These are phyloP conservation scores for Sorex araneus DNA, from an alignment of 2,113 vertebrate species.

Conservation along the genomic window DNA sequence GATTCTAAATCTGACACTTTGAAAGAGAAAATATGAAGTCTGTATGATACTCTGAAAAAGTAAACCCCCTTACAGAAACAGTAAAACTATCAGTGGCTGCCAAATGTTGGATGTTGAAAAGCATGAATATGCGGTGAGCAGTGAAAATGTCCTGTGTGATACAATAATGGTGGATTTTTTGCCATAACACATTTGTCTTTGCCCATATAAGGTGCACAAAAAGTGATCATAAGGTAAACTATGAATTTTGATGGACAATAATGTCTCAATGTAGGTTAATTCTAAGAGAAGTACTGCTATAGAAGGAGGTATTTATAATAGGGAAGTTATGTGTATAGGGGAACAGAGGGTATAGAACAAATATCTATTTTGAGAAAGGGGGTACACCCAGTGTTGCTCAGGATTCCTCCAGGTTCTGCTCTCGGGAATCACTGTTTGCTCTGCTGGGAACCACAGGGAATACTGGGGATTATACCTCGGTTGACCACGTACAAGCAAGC, in stretches of 20 bases:
- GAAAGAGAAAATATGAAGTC: too few relatives aligned
- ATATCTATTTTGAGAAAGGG: too few relatives aligned
- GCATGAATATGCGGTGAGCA: background rate
- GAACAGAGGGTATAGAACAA: background rate
- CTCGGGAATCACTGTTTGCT: too few relatives aligned
- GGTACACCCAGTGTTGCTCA: too few relatives aligned
- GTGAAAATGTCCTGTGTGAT: background rate
- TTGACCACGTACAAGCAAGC: too few relatives aligned
- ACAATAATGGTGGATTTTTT: background rate
- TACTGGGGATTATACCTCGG: too few relatives aligned
- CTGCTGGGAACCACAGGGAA: too few relatives aligned
- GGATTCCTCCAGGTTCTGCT: too few relatives aligned
- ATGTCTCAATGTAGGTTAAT: background rate
- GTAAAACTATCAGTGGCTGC: background rate
- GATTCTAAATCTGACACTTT: background rate
- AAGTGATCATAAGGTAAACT: background rate
- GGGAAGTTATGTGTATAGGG: background rate
- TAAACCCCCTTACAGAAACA: background rate
- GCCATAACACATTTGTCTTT: background rate
- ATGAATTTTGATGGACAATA: background rate
- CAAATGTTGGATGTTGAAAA: background rate
- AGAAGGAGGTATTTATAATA: background rate
- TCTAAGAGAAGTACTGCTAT: background rate
- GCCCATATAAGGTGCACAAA: background rate
- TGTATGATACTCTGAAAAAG: background rate